phyloP scores from a whole-genome alignment of 2,888 invertebrate species.

The Cryptophagus acutangulus region DNA sequence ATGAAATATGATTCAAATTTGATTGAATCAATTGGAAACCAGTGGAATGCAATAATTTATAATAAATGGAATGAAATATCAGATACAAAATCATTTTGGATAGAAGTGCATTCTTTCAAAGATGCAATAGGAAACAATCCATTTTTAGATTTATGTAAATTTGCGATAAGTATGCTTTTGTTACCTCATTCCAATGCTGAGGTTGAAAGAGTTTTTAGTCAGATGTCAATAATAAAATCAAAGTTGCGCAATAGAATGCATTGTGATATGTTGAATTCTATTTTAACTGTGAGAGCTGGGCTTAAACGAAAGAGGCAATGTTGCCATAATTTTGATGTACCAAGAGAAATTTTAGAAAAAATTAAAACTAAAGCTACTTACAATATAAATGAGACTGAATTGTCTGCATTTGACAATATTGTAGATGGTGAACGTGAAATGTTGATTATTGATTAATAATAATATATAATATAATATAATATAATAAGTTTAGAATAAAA shows the following conservation, averaged over 20 bases:
- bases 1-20: background rate
- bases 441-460: no score
- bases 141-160: constrained; percentile 35
- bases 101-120: constrained; percentile 12
- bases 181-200: constrained; percentile 24
- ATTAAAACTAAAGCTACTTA: constrained; percentile 2
- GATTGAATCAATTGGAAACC: constrained; percentile 1
- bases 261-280: background rate
- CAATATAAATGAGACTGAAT: no score
- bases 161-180: constrained; percentile 16
- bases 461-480: no score
- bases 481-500: no score
- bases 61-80: background rate
- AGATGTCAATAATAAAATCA: constrained; percentile 19
- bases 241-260: constrained; percentile 17
- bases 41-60: background rate
- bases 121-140: constrained; percentile 43
- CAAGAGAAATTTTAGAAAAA: background rate
- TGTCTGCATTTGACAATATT: no score
- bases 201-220: constrained; percentile 21
- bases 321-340: constrained; percentile 1
- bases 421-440: no score
- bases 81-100: constrained; percentile 12
- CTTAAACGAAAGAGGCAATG: background rate
- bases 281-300: constrained; percentile 1